Evolutionary conservation across 2,113 vertebrate genomes (phyloP).

Genomic region (Salvelinus namaycush): DNA sequence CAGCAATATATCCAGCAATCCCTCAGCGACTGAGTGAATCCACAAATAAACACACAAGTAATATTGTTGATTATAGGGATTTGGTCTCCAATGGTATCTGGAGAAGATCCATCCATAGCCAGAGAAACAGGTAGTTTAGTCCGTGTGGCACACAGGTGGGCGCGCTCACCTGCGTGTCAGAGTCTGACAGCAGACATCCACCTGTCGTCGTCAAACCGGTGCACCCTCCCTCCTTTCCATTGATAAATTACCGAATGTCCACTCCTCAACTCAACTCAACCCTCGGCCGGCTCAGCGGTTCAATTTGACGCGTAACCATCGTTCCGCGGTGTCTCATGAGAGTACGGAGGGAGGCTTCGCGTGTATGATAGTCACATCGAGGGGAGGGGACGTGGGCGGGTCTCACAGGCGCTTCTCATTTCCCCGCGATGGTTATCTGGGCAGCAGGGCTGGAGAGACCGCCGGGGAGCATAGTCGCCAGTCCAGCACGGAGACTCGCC

Average conservation of each 20-base stretch:
- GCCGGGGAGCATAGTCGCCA: slow-evolving; percentile 77
- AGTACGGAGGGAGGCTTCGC: slow-evolving; percentile 59
- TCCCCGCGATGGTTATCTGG: slow-evolving; percentile 71
- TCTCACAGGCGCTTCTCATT: slow-evolving; percentile 72
- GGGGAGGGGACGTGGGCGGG: slow-evolving; percentile 84
- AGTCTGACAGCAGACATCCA: background rate
- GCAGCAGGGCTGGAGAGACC: slow-evolving; percentile 78
- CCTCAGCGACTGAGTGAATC: background rate
- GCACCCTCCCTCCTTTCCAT: background rate
- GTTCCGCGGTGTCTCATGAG: slow-evolving; percentile 50
- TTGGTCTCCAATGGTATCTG: background rate
- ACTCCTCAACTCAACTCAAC: slow-evolving; percentile 3
- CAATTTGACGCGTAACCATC: slow-evolving; percentile 16
- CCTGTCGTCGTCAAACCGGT: slow-evolving; percentile 25
- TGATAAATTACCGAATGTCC: slow-evolving; percentile 21
- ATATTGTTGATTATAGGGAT: background rate
- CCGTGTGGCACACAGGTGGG: slow-evolving; percentile 68
- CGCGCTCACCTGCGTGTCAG: slow-evolving; percentile 58
- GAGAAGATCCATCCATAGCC: slow-evolving; percentile 51
- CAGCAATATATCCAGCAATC: background rate
- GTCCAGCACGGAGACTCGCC: slow-evolving; percentile 75
- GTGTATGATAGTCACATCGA: slow-evolving; percentile 72
- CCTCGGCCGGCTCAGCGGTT: background rate
- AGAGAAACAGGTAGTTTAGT: slow-evolving; percentile 39
- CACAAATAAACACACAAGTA: background rate